These are phyloP conservation scores for Diadophis punctatus DNA, from an alignment of 2,113 vertebrate species.

Conservation along the genomic window DNA sequence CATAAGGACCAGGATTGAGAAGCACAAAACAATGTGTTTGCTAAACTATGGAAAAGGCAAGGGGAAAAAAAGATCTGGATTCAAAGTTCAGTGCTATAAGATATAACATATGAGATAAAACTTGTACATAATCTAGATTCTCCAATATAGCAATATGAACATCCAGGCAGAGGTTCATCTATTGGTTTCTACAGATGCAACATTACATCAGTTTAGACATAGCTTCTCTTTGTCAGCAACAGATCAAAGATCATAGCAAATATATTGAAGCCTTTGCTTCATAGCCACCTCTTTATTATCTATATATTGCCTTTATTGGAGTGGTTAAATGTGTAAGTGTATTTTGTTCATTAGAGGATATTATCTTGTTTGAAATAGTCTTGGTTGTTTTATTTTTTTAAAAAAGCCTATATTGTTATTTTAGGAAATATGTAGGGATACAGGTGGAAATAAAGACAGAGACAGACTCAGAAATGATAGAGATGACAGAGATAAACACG, in stretches of 20 bases:
- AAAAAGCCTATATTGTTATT: neutral
- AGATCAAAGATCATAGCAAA: neutral
- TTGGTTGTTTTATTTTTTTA: neutral
- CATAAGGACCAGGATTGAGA: neutral
- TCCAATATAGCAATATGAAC: too few relatives aligned
- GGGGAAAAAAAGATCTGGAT: neutral
- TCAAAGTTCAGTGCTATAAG: neutral
- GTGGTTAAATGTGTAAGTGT: neutral
- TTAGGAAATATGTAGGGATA: neutral
- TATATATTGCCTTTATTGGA: neutral
- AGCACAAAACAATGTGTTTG: neutral
- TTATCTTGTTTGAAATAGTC: neutral
- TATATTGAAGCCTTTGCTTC: neutral
- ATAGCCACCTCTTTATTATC: neutral
- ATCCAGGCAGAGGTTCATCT: neutral
- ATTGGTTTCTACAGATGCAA: neutral
- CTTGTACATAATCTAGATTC: too few relatives aligned
- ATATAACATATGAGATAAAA: neutral
- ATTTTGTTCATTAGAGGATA: neutral
- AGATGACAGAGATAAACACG: neutral
- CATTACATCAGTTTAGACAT: neutral
- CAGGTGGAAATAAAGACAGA: neutral
- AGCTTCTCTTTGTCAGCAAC: neutral
- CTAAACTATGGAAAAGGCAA: neutral
- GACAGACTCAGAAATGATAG: neutral